These are phyloP conservation scores for Odiellus spinosus DNA, from an alignment of 2,888 invertebrate species.

Conservation along the genomic window DNA sequence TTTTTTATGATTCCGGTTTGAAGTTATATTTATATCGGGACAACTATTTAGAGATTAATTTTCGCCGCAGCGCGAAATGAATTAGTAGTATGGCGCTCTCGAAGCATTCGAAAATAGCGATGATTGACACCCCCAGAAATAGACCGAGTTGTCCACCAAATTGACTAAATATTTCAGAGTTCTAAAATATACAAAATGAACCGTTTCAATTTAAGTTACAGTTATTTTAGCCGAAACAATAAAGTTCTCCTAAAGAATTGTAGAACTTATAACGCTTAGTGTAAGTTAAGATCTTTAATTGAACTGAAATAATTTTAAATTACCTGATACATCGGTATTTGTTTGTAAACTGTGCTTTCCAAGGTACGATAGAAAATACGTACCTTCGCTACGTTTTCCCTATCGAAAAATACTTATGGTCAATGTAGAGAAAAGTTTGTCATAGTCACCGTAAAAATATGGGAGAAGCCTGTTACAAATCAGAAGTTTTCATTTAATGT, in stretches of 20 bases:
- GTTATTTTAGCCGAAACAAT: too few species aligned
- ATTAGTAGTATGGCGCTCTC: conserved; percentile 9
- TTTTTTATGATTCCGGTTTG: too few species aligned
- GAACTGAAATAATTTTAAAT: background rate
- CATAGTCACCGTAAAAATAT: too few species aligned
- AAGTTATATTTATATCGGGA: too few species aligned
- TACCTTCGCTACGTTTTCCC: conserved; percentile 6
- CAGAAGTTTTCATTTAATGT: too few species aligned
- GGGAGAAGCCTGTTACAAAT: too few species aligned
- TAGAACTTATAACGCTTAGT: too few species aligned
- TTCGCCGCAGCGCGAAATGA: conserved; percentile 1
- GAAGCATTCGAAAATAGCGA: conserved; percentile 12
- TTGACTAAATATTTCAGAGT: conserved; percentile 13
- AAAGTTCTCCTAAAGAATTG: too few species aligned
- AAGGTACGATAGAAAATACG: conserved; percentile 10
- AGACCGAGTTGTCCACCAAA: conserved; percentile 14
- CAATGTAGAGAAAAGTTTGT: background rate
- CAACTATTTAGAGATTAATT: too few species aligned
- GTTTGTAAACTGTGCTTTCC: conserved; percentile 9
- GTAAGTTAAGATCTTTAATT: too few species aligned
- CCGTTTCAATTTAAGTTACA: too few species aligned
- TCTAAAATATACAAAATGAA: background rate
- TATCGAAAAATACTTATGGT: background rate
- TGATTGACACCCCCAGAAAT: conserved; percentile 12
- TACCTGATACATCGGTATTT: conserved; percentile 13